Evolutionary conservation across 2,113 vertebrate species (phyloP), one percentile per base, ranked within the genome.

Genomic region (Dromaius novaehollandiae): DNA sequence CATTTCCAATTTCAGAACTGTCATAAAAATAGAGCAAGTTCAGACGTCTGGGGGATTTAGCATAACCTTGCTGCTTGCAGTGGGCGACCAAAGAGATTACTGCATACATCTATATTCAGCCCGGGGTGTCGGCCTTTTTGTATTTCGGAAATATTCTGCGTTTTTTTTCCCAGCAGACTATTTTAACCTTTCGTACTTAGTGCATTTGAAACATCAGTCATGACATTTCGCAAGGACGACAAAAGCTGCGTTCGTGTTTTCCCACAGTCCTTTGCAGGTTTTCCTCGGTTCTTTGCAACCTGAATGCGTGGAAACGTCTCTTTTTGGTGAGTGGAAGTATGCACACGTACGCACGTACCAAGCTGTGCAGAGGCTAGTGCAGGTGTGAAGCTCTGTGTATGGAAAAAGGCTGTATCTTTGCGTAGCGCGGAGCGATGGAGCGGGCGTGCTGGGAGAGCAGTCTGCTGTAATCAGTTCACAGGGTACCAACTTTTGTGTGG

Each of bases 31-130:
- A 68, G 83, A 79, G 77, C 70, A 69, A 74, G 79, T 85, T 76
- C 73, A 42, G 60, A 82, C 78, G 28, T 24, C 58, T 46, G 71
- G 76, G 74, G 44, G 75, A 69, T 95, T 89, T 78, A 5, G 6
- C 34, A 16, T 53, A n/a, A 84, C 74, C 68, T 79, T 71, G 56
- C 22, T 50, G 70, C 90, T 96, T 77, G 64, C 92, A 19, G 16
- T 44, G 70, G 86, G 88, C 94, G 90, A 86, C 61, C 38, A 71
- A 66, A 71, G 83, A 86, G 91, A 86, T 95, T 80, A 94, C 65
- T 95, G 82, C 88, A 68, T 88, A 61, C 85, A 78, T 55, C 74
- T 32, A 22, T 50, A 64, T 96, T 96, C 88, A 55, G 64, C 58
- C 76, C 56, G 42, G 34, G 56, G 84, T 53, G 78, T 13, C 64